Evolutionary conservation across 1,140 invertebrate species (phyloP).

Genomic region (Phenacoccus solenopsis): DNA sequence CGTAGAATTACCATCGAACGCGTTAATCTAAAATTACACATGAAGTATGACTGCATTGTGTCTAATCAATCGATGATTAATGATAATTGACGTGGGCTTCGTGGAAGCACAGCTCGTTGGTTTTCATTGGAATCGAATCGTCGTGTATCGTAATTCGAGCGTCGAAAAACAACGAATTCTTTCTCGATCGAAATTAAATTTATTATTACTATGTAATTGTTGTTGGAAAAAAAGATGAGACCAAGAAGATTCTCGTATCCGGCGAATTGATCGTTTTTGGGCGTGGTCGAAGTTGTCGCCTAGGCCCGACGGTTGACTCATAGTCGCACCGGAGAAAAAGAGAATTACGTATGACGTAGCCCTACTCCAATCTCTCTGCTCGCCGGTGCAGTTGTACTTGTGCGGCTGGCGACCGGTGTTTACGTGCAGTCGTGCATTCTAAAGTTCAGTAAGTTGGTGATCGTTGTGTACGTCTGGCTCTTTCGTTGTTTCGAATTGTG

Average conservation of each 20-base stretch:
- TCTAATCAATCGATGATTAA: neutral
- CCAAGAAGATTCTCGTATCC: neutral
- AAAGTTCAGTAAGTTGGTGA: neutral
- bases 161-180: too few species aligned
- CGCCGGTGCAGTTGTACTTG: neutral
- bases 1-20: too few species aligned
- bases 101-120: too few species aligned
- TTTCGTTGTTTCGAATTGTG: too few species aligned
- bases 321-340: neutral
- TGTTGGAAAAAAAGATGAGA: too few species aligned
- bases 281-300: constrained; percentile 11
- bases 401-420: neutral
- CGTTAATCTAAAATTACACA: too few species aligned
- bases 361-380: neutral
- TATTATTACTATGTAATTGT: too few species aligned
- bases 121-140: too few species aligned
- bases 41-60: neutral
- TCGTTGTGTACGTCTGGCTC: too few species aligned
- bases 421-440: neutral
- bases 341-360: neutral
- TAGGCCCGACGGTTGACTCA: constrained; percentile 1
- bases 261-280: constrained; percentile 13
- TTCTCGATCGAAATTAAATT: too few species aligned
- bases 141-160: too few species aligned
- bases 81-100: neutral